Conservation (phyloP, 1,140 invertebrate genomes). For the Drosophila tristis region DNA sequence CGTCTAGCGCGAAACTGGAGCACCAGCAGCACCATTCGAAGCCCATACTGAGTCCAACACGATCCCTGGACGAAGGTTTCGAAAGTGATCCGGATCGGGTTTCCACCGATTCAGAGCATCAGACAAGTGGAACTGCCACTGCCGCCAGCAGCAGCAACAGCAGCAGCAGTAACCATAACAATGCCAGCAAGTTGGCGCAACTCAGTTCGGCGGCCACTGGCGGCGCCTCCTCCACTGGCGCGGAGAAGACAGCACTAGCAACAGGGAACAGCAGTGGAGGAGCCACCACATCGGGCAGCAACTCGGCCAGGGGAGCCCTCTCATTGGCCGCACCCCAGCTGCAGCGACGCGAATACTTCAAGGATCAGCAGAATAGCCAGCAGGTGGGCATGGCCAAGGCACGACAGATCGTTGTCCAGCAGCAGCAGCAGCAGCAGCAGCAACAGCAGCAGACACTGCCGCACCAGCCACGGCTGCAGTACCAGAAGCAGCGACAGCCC, state of each 20-base stretch:
- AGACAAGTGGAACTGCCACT: conserved; percentile 76
- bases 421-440: background rate
- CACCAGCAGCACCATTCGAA: conserved; percentile 82
- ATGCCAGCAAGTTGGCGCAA: conserved; percentile 78
- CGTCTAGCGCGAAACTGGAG: conserved; percentile 76
- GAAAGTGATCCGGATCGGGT: conserved; percentile 85
- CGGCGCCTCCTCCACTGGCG: conserved; percentile 58
- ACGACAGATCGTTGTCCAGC: background rate
- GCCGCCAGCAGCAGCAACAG: conserved; percentile 34
- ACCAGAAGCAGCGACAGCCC: conserved; percentile 71
- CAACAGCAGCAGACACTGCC: conserved; percentile 41
- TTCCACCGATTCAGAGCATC: conserved; percentile 84
- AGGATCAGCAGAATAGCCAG: conserved; percentile 47
- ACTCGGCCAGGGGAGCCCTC: conserved; percentile 35
- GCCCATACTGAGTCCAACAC: conserved; percentile 84
- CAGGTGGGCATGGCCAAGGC: conserved; percentile 23
- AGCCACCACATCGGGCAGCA: too few relatives aligned
- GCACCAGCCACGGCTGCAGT: conserved; percentile 68
- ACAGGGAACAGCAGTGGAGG: conserved; percentile 1
- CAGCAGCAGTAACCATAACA: conserved; percentile 60
- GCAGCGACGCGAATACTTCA: conserved; percentile 67
- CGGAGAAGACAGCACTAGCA: conserved; percentile 43
- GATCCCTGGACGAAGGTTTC: conserved; percentile 84
- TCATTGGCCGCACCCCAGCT: conserved; percentile 63
- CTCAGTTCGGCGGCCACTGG: conserved; percentile 80